Conservation (phyloP, 2,797 vertebrate genomes). For the Acipenser oxyrinchus region DNA sequence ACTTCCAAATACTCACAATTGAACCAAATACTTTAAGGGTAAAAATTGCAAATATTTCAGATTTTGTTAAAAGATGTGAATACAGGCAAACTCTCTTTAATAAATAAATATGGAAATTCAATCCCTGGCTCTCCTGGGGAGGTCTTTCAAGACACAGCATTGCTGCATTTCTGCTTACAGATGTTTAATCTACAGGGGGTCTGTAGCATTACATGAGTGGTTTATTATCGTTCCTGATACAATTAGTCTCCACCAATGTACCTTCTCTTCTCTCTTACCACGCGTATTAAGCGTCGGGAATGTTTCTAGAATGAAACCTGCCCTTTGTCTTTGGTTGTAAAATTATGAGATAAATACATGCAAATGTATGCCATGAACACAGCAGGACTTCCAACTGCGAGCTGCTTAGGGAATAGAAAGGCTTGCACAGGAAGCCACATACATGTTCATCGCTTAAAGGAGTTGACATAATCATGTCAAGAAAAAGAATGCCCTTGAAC, state of each 20-base stretch:
- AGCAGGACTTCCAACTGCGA: background rate
- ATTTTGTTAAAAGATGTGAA: background rate
- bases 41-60: conserved; percentile 1
- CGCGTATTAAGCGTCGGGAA: background rate
- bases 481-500: background rate
- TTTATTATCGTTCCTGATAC: background rate
- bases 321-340: conserved; percentile 6
- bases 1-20: too few relatives aligned
- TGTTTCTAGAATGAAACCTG: conserved; percentile 1
- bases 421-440: background rate
- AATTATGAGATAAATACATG: conserved; percentile 10
- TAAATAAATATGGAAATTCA: too few relatives aligned
- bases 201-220: background rate
- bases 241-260: background rate
- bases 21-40: too few relatives aligned
- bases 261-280: background rate
- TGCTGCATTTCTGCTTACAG: background rate
- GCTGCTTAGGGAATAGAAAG: background rate
- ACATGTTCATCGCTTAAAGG: background rate
- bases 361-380: conserved; percentile 22
- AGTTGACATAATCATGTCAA: background rate
- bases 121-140: too few relatives aligned
- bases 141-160: too few relatives aligned
- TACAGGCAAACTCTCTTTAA: too few relatives aligned
- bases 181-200: background rate